Percentiles rank a stretch among this genome's conserved stretches.
Conservation (phyloP, 2,113 vertebrate species). For the Balaeniceps rex region DNA sequence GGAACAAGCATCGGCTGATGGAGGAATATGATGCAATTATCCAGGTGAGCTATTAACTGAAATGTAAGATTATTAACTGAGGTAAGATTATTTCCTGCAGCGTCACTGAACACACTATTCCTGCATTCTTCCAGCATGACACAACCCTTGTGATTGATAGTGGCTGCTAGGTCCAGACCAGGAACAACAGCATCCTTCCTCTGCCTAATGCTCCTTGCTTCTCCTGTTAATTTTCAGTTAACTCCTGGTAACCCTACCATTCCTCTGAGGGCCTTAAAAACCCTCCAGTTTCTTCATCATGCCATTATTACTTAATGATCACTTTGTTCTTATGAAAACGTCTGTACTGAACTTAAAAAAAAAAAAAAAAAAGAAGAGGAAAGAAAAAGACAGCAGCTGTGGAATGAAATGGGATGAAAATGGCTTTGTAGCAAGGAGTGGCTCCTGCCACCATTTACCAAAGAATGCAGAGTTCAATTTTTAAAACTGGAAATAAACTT, state of each 20-base stretch:
- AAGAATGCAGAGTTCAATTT: neutral
- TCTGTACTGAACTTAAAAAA: neutral
- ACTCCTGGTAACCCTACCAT: neutral
- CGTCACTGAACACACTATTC: neutral
- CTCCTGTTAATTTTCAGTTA: neutral
- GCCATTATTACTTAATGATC: neutral
- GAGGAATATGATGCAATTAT: neutral
- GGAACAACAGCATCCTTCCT: neutral
- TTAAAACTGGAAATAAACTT: slow-evolving; percentile 7
- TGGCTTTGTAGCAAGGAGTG: neutral
- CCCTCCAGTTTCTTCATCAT: neutral
- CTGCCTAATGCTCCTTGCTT: neutral
- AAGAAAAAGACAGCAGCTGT: neutral
- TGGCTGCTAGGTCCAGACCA: neutral
- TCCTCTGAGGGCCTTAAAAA: neutral
- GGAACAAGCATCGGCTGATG: neutral
- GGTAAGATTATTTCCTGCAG: slow-evolving; percentile 1
- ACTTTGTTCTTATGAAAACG: neutral
- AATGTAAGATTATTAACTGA: neutral
- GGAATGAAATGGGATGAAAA: neutral
- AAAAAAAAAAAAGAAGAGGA: too few species aligned
- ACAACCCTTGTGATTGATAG: neutral
- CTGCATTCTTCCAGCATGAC: slow-evolving; percentile 32
- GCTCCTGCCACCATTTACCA: neutral
- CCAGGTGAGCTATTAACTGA: slow-evolving; percentile 39